phyloP scores from a whole-genome alignment of 2,888 invertebrate genomes.

The Miltochrista miniata region DNA sequence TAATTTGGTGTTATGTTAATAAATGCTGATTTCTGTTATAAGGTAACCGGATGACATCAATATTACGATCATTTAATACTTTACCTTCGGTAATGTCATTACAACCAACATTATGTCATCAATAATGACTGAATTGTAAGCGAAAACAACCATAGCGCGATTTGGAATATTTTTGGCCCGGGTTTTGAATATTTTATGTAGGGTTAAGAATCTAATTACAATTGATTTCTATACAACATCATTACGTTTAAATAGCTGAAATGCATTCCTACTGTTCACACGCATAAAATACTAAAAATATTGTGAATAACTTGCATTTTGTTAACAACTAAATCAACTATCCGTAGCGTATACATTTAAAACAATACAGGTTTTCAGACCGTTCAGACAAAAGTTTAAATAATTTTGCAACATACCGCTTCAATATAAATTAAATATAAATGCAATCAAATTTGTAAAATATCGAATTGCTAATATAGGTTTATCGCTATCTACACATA shows the following conservation, averaged over 20 bases:
- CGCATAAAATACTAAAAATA: background rate
- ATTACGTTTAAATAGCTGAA: background rate
- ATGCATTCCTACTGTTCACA: constrained; percentile 5
- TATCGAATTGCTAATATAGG: constrained; percentile 19
- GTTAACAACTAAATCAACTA: constrained; percentile 7
- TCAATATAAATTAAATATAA: constrained; percentile 61
- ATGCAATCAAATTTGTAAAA: constrained; percentile 64
- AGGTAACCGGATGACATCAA: too few species aligned
- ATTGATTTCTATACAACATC: background rate
- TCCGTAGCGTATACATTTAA: constrained; percentile 25
- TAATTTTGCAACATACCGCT: constrained; percentile 41
- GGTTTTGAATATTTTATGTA: too few species aligned
- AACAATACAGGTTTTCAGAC: constrained; percentile 20
- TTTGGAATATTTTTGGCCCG: too few species aligned
- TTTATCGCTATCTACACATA: constrained; percentile 40
- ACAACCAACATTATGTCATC: too few species aligned
- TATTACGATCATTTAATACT: too few species aligned
- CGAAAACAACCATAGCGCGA: too few species aligned
- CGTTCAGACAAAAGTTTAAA: constrained; percentile 10
- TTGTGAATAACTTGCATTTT: constrained; percentile 12
- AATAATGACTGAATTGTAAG: too few species aligned
- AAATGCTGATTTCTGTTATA: too few species aligned
- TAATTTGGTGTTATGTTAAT: too few species aligned
- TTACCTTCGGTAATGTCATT: too few species aligned
- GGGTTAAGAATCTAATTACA: too few species aligned